Conservation (phyloP, 2,888 invertebrate species). For the Sinodicranocentrus sp. region DNA sequence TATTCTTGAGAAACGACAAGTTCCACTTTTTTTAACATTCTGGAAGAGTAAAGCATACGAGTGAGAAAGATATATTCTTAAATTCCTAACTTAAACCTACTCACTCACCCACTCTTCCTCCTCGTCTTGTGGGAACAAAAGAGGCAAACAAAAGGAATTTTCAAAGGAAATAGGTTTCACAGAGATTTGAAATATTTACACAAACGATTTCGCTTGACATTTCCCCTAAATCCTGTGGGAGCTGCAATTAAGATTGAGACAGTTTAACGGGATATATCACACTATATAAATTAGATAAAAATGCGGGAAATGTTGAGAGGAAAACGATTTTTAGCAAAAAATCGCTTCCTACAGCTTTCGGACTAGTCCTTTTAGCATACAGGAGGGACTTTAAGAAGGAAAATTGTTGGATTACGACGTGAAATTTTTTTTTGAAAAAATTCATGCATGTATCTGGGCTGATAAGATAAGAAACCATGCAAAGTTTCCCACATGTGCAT, state of each 20-base stretch:
- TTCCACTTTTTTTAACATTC: too few species aligned
- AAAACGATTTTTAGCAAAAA: too few species aligned
- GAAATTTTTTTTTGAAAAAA: too few species aligned
- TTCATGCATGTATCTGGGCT: too few species aligned
- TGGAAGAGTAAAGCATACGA: too few species aligned
- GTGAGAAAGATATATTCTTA: too few species aligned
- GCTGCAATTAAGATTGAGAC: slow-evolving; percentile 60
- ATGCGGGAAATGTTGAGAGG: not conserved
- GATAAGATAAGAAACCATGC: too few species aligned
- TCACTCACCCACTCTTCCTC: not conserved
- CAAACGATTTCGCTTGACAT: slow-evolving; percentile 63
- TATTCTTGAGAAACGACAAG: slow-evolving; percentile 49
- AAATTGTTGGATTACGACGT: too few species aligned
- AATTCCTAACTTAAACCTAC: not conserved
- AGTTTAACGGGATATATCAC: slow-evolving; percentile 52
- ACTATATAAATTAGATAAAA: slow-evolving; percentile 64
- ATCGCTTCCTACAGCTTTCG: too few species aligned
- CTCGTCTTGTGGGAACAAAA: slow-evolving; percentile 19
- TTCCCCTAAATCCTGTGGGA: slow-evolving; percentile 60
- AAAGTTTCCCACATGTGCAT: too few species aligned
- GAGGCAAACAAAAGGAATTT: slow-evolving; percentile 2
- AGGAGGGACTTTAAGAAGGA: too few species aligned
- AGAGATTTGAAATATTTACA: slow-evolving; percentile 67
- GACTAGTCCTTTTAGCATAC: too few species aligned
- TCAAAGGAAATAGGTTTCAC: slow-evolving; percentile 39